Base-by-base conservation (phyloP, 1,140 invertebrate species). In the Thaumatotibia leucotreta region DNA sequence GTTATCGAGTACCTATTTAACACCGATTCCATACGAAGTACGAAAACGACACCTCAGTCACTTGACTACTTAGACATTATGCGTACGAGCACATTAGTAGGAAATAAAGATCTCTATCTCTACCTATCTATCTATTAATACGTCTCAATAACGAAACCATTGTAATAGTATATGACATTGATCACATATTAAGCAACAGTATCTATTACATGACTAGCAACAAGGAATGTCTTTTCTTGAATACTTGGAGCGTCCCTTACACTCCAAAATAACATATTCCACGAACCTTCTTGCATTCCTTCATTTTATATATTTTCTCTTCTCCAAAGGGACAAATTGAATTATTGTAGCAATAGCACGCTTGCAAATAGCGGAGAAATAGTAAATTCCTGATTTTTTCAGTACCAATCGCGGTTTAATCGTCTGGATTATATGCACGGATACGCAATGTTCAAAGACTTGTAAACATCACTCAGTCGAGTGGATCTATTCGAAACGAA, bases 261-360 rank as follows among this genome's bases (percentile, higher is more conserved):
- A 1, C 35, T 1, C n/a, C 5, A 50, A 50, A 50, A 23, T 50
- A 50, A 50, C 22, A 23, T 50, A 50, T 22, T 50, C 49, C 22
- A 50, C 17, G 22, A 54, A n/a, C 27, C 24, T 54, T 5, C 9
- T 24, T 50, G 23, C 49, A 54, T 14, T 9, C 24, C 14, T 54
- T 24, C 23, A 54, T 29, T 54, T 17, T 54, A 24, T 11, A 17
- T n/a, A n/a, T n/a, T n/a, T n/a, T 11, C 23, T 24, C 27, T 54
- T 54, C 50, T 24, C 22, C 20, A 29, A 54, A 54, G 50, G 50
- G 50, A 24, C 23, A 54, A 54, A 54, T 54, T 54, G 24, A 54
- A 54, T 52, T 27, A 24, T 27, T n/a, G 23, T 14, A 49, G 2
- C 27, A n/a, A n/a, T 17, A 39, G 23, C 24, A 54, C 50, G 23